Base-by-base conservation (phyloP, 2,113 vertebrate species). In the Python bivittatus region DNA sequence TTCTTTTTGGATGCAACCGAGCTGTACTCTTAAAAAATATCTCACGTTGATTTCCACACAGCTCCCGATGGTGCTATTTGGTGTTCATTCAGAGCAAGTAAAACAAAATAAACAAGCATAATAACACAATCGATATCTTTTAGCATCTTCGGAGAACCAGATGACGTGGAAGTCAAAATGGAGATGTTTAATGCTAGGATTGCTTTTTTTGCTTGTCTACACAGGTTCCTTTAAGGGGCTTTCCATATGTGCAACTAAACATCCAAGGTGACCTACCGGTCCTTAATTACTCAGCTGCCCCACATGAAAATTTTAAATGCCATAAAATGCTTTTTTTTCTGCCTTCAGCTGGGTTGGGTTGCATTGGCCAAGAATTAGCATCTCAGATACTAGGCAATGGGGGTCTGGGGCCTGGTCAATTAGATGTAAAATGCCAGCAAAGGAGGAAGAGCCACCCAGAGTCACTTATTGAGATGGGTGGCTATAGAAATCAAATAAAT, bases 191-290 rank as follows among this genome's bases (percentile, higher is more conserved):
- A 92, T 93, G 90, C 94, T 95, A 91, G 79, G 95, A 95, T 86
- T 96, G 86, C 64, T 33, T 56, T 58, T 60, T 97, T 95, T 94
- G 27, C 61, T 29, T 95, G 88, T 91, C 96, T 92, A 22, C 29
- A 12, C 94, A 6, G 58, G 61, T 42, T 93, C 86, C 61, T 84
- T 94, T 93, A 92, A 89, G 92, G 25, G 84, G 84, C 20, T 95
- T 94, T 93, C 94, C 25, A 9, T 9, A 84, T 53, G 92, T 92
- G 88, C 88, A 95, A 87, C 92, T 95, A 92, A 33, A 83, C 89
- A 95, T 84, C 95, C 95, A 95, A 95, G 96, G 95, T 97, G 97
- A 98, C 96, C 95, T 97, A 97, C 93, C 92, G 13, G 88, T 93
- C 92, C 95, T 96, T 97, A 97, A 97, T 97, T 97, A 96, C 88